Base-by-base conservation (phyloP, 2,113 vertebrate genomes). In the Urocolius indicus region DNA sequence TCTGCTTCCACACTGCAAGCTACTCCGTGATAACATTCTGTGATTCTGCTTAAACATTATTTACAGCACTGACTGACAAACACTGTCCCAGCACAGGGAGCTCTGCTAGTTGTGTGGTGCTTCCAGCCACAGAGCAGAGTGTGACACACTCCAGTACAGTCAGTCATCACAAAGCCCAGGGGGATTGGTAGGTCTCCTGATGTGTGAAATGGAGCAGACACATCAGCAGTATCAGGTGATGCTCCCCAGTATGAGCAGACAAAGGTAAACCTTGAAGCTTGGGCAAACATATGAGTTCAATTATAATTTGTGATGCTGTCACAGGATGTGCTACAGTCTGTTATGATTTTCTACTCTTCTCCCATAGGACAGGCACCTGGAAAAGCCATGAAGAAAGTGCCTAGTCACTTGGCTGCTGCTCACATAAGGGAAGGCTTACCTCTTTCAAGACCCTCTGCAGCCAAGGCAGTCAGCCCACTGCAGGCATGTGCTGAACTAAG, bases 1-100 rank as follows among this genome's bases (percentile, higher is more conserved):
- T 84, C 91, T 86, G 57, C 61, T 58, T 63, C 89, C 90, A 14
- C 32, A 58, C 36, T 16, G 63, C 11, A 36, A 83, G 73, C 52
- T 67, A 48, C 74, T 84, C 94, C 38, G 9, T 41, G 38, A 41
- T 41, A 41, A 41, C 38, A 41, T 77, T 65, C 73, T 5, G 5
- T 7, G 38, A 75, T 58, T 78, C 62, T 76, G 54, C 57, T 92
- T 85, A 34, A 84, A 45, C 26, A 34, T 55, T 77, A 84, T 84
- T 92, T 82, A 75, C 34, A 29, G 75, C 62, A 51, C n/a, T 72
- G 80, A 48, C 30, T 75, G 86, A 81, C n/a, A 92, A 89, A 80
- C 55, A 48, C 7, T 8, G 21, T 38, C 65, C 49, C 66, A 79
- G 78, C 77, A 76, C 1, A 1, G 29, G 52, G 71, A 91, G 65